Evolutionary conservation across 2,113 vertebrate genomes (phyloP).

Genomic region (Sinocyclocheilus rhinocerous): DNA sequence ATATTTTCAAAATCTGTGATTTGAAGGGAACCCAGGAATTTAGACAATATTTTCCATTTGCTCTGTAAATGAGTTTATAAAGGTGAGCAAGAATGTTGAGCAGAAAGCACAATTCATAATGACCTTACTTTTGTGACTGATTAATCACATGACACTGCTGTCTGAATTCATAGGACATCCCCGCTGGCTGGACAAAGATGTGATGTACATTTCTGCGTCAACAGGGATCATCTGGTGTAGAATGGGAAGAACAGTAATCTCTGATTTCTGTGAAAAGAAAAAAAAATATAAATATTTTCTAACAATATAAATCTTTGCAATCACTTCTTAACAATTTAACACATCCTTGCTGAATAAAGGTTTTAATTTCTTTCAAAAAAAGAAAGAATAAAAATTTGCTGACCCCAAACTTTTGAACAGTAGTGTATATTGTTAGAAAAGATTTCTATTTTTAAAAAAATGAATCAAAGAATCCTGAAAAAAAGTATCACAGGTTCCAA

Average conservation of each 20-base stretch:
- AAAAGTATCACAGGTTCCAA: no score
- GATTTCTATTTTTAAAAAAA: no score
- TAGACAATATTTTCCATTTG: background rate
- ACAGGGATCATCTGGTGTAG: background rate
- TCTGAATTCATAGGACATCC: background rate
- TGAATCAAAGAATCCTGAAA: no score
- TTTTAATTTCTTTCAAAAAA: no score
- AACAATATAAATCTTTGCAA: no score
- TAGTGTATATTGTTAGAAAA: no score
- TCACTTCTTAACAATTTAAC: no score
- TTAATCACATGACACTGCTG: background rate
- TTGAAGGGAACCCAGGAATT: background rate
- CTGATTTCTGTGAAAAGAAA: conserved; percentile 65
- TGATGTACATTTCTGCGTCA: background rate
- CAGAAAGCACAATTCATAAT: background rate
- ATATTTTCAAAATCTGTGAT: background rate
- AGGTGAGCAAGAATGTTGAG: background rate
- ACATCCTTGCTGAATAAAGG: no score
- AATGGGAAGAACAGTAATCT: conserved; percentile 67
- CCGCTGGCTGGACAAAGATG: background rate
- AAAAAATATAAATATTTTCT: no score
- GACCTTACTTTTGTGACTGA: background rate
- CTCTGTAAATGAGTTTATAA: background rate
- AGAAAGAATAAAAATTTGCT: no score
- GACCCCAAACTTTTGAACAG: no score